These are phyloP conservation scores for Leistus spinibarbis DNA, from an alignment of 2,888 invertebrate genomes.

Conservation along the genomic window DNA sequence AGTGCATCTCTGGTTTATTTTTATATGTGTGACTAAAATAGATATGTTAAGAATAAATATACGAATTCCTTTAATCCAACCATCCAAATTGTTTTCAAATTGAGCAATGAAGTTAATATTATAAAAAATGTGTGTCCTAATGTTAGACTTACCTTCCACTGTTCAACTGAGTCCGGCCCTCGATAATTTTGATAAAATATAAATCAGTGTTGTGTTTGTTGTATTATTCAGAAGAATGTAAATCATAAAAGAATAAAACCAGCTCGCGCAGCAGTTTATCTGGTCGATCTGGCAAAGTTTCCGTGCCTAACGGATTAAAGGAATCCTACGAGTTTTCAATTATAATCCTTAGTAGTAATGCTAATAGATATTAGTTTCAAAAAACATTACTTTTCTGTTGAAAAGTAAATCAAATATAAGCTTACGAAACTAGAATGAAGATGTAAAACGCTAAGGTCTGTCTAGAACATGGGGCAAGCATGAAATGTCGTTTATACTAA, in stretches of 20 bases:
- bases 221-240: background rate
- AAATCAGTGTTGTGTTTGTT: background rate
- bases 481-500: conserved; percentile 29
- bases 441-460: conserved; percentile 36
- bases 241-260: background rate
- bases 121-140: background rate
- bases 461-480: conserved; percentile 37
- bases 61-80: background rate
- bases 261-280: conserved; percentile 6
- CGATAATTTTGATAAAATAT: background rate
- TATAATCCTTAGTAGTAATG: conserved; percentile 31
- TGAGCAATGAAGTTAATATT: background rate
- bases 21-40: background rate
- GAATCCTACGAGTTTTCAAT: background rate
- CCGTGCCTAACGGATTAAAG: background rate
- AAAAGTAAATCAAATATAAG: conserved; percentile 25
- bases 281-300: background rate
- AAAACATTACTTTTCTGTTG: conserved; percentile 24
- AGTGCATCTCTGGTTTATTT: background rate
- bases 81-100: background rate
- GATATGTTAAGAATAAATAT: background rate
- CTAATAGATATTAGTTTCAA: conserved; percentile 34
- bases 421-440: conserved; percentile 34
- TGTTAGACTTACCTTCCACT: background rate
- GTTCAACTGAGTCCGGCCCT: background rate